phyloP scores from a whole-genome alignment of 2,113 vertebrate species.

The Raja brachyura region DNA sequence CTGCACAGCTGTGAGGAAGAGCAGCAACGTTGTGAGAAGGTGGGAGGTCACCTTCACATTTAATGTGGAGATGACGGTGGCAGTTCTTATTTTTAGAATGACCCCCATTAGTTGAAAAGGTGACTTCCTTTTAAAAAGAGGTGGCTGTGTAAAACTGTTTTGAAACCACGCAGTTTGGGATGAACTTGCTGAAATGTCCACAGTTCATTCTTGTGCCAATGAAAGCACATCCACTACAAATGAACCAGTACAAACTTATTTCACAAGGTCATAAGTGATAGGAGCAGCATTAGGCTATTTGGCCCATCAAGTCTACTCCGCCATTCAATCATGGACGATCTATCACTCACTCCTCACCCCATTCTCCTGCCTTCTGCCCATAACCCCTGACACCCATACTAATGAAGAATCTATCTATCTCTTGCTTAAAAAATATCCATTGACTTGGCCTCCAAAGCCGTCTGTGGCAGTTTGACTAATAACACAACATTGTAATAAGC shows the following conservation, averaged over 20 bases:
- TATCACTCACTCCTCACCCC: too few species aligned
- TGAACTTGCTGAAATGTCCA: neutral
- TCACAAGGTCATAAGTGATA: too few species aligned
- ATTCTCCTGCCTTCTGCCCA: too few species aligned
- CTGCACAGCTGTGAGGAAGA: neutral
- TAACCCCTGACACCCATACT: too few species aligned
- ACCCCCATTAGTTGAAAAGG: neutral
- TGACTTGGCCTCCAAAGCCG: too few species aligned
- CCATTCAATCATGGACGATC: too few species aligned
- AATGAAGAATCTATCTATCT: too few species aligned
- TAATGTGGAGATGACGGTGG: neutral
- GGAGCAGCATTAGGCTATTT: too few species aligned
- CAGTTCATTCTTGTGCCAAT: neutral
- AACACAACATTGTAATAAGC: neutral
- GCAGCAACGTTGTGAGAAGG: neutral
- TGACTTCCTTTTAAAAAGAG: neutral
- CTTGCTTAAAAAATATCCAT: too few species aligned
- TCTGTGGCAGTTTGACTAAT: neutral
- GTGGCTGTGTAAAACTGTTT: neutral
- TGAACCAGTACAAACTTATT: neutral
- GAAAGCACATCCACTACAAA: neutral
- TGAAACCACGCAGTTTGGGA: neutral
- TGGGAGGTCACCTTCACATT: slow-evolving; percentile 1
- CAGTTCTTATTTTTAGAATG: neutral
- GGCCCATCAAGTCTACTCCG: too few species aligned